Percentiles rank a stretch among this genome's conserved stretches.
Evolutionary conservation across 2,797 vertebrate genomes (phyloP).

Genomic region (Myotis myotis): DNA sequence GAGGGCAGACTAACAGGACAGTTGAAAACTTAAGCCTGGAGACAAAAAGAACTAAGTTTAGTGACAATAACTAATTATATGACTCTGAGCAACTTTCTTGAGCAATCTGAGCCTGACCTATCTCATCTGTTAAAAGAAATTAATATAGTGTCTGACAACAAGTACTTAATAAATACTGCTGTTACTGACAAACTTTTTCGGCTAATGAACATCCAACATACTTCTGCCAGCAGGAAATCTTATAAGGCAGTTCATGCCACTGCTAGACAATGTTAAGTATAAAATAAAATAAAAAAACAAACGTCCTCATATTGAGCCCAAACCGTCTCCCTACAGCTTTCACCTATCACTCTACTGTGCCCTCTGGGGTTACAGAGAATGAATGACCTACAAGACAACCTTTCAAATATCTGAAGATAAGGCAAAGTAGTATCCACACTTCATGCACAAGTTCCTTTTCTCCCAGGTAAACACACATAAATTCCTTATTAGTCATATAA

Average conservation of each 20-base stretch:
- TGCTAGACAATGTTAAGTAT: neutral
- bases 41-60: neutral
- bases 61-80: neutral
- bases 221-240: neutral
- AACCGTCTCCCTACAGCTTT: neutral
- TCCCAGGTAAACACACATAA: neutral
- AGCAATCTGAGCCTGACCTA: neutral
- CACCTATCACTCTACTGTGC: neutral
- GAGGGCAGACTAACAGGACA: neutral
- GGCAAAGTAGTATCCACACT: neutral
- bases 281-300: neutral
- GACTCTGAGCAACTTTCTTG: neutral
- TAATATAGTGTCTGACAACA: neutral
- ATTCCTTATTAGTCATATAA: neutral
- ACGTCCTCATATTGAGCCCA: neutral
- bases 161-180: neutral
- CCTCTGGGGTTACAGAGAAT: neutral
- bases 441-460: neutral
- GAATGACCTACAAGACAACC: neutral
- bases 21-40: neutral
- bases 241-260: neutral
- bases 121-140: neutral
- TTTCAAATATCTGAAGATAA: conserved; percentile 16
- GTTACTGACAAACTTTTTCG: neutral
- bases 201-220: neutral